A percentile compares a stretch with the other conserved stretches of the same genome.
These are phyloP conservation scores for Anguilla rostrata DNA, from an alignment of 2,113 vertebrate genomes.

Conservation along the genomic window DNA sequence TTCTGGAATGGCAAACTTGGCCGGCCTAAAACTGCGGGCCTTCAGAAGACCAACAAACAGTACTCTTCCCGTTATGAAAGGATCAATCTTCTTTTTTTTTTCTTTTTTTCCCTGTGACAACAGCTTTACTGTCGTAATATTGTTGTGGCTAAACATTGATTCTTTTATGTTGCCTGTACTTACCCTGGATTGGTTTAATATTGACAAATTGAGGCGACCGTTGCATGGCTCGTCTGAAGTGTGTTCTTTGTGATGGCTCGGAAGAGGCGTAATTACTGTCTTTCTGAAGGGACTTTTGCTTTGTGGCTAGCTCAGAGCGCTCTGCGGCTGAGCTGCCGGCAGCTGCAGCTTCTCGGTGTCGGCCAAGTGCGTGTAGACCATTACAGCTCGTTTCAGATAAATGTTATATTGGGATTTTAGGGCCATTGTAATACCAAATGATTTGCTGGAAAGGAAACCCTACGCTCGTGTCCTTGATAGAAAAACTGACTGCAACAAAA, in stretches of 20 bases:
- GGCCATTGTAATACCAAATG: conserved; percentile 12
- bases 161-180: not conserved
- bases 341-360: not conserved
- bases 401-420: conserved; percentile 25
- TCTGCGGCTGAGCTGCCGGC: not conserved
- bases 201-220: not conserved
- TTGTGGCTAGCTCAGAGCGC: not conserved
- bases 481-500: not conserved
- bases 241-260: conserved; percentile 1
- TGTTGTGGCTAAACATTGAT: conserved; percentile 19
- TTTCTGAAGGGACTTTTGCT: not conserved
- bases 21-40: not conserved
- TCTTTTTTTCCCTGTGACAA: not conserved
- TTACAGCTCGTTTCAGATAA: conserved; percentile 14
- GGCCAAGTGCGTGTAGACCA: not conserved
- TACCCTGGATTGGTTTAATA: conserved; percentile 17
- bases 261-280: conserved; percentile 17
- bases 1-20: not conserved
- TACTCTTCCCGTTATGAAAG: conserved; percentile 4
- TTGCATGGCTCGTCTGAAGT: not conserved
- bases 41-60: not conserved
- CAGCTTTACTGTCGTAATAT: conserved; percentile 6
- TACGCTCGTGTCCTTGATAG: conserved; percentile 2
- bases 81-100: not conserved
- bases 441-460: conserved; percentile 1